Percentiles rank a stretch among this genome's conserved stretches.
Evolutionary conservation across 2,888 invertebrate genomes (phyloP).

Genomic region (Scaptomyza polygonia): DNA sequence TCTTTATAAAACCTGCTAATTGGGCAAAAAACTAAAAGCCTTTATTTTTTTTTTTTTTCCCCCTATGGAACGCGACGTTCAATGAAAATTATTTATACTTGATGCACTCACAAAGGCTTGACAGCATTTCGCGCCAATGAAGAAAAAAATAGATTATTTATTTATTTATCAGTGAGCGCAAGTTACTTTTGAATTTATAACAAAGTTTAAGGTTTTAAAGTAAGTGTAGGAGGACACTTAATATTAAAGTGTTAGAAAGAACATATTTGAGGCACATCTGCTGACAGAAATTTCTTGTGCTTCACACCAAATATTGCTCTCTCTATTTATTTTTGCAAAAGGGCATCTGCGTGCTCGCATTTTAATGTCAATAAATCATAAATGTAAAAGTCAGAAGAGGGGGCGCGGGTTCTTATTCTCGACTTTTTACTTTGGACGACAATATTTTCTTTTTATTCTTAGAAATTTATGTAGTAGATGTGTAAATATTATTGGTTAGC

Average conservation of each 20-base stretch:
- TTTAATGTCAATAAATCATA: constrained; percentile 78
- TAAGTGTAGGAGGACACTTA: neutral
- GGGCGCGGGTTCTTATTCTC: neutral
- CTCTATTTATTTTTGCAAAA: constrained; percentile 2
- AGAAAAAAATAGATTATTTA: constrained; percentile 40
- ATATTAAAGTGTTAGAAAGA: neutral
- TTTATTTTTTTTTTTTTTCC: too few relatives aligned
- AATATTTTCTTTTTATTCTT: constrained; percentile 46
- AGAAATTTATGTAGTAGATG: constrained; percentile 39
- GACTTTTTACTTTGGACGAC: constrained; percentile 43
- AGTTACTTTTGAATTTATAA: constrained; percentile 10
- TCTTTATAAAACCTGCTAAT: too few relatives aligned
- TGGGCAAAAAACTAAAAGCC: too few relatives aligned
- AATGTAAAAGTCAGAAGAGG: constrained; percentile 9
- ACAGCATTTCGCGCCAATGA: constrained; percentile 17
- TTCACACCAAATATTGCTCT: neutral
- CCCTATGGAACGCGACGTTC: too few relatives aligned
- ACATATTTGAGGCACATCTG: neutral
- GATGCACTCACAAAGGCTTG: neutral
- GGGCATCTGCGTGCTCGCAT: constrained; percentile 29
- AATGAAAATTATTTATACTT: constrained; percentile 43
- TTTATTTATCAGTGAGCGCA: constrained; percentile 41
- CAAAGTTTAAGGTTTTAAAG: neutral
- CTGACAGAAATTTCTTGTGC: constrained; percentile 8
- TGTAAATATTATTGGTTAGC: constrained; percentile 26